Conservation (phyloP, 2,888 invertebrate species). For the Dasysyrphus albostriatus region DNA sequence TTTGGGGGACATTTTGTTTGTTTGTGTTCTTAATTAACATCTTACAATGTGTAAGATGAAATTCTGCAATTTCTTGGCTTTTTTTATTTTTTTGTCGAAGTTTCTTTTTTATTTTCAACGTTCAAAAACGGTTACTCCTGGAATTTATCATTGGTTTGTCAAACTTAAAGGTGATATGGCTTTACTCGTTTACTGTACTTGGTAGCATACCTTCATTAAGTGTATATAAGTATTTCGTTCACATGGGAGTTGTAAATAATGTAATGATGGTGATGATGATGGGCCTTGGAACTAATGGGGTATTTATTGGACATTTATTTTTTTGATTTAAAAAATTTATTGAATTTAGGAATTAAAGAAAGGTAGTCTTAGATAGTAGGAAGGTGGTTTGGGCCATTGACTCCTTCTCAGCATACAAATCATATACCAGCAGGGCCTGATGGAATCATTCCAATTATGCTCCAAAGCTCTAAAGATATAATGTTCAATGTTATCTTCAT, state of each 20-base stretch:
- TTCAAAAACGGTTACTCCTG: background rate
- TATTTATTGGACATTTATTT: no score
- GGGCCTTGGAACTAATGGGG: no score
- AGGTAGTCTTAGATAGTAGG: no score
- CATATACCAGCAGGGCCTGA: no score
- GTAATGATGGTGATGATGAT: background rate
- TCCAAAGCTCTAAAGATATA: no score
- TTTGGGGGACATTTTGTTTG: constrained; percentile 29
- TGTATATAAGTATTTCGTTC: background rate
- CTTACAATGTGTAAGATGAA: constrained; percentile 59
- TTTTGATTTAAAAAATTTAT: no score
- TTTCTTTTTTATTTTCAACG: background rate
- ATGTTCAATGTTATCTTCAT: no score
- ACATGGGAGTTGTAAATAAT: background rate
- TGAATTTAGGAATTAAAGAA: no score
- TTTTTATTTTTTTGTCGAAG: background rate
- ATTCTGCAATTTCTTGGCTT: constrained; percentile 5
- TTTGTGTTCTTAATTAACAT: constrained; percentile 67
- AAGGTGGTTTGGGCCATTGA: no score
- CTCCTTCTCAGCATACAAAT: no score
- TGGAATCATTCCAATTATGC: no score
- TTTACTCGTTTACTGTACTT: background rate
- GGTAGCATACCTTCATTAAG: background rate
- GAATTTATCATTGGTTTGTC: constrained; percentile 6
- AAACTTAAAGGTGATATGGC: background rate